A percentile compares a stretch with the other conserved stretches of the same genome.
phyloP scores from a whole-genome alignment of 2,797 vertebrate species.

The Rachycentron canadum region DNA sequence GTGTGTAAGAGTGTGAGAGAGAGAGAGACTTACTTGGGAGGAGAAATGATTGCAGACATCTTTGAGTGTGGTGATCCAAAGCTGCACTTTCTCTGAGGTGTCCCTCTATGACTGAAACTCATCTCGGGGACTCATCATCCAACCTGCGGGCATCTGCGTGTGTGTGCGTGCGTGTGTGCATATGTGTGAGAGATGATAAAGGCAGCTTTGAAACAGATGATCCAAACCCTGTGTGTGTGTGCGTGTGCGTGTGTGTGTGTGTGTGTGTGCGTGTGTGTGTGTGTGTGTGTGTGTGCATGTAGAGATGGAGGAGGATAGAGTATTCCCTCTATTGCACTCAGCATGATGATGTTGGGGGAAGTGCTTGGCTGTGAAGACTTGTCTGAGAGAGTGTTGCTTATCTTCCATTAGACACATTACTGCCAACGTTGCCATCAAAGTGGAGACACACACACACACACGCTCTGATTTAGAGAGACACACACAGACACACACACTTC shows the following conservation, averaged over 20 bases:
- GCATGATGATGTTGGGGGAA: conserved; percentile 72
- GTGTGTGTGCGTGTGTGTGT: background rate
- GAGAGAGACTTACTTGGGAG: conserved; percentile 44
- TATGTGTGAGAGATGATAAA: conserved; percentile 61
- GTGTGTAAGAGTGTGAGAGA: background rate
- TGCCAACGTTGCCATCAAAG: conserved; percentile 78
- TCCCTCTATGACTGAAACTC: conserved; percentile 66
- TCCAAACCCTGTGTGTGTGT: conserved; percentile 46
- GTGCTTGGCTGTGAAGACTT: conserved; percentile 70
- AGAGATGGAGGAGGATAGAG: conserved; percentile 52
- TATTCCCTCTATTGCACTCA: conserved; percentile 64
- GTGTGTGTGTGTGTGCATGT: conserved; percentile 24
- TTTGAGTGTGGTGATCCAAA: conserved; percentile 67
- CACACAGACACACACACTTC: conserved; percentile 51
- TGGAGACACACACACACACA: conserved; percentile 51
- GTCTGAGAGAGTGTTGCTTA: conserved; percentile 76
- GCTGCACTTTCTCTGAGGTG: conserved; percentile 70
- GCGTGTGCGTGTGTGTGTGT: conserved; percentile 20
- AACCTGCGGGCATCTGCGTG: background rate
- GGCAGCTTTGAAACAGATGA: conserved; percentile 64
- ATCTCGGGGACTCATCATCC: conserved; percentile 58
- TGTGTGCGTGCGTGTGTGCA: background rate
- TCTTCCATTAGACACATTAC: conserved; percentile 86
- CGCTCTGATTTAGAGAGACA: conserved; percentile 39
- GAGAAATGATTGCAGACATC: conserved; percentile 66